These are phyloP conservation scores for Gnathonemus echidnorhynchus DNA, from an alignment of 2,113 vertebrate species.

Conservation along the genomic window DNA sequence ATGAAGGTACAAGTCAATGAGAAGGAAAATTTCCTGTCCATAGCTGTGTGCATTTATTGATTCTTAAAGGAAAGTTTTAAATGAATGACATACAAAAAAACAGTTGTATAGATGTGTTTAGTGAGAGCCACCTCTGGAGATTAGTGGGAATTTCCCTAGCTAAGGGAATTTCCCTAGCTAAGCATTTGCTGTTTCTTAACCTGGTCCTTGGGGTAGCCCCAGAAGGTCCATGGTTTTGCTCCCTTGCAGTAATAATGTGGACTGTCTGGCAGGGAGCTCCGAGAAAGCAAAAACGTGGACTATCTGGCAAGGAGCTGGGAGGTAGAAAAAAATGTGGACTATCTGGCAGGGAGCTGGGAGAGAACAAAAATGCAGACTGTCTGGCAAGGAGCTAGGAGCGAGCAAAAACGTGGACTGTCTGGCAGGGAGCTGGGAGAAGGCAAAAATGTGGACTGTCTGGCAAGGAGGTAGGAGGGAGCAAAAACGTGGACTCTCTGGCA, in stretches of 20 bases:
- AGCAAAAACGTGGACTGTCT: too few species aligned
- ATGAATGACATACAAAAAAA: constrained; percentile 34
- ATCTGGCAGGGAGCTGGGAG: too few species aligned
- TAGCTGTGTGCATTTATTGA: constrained; percentile 31
- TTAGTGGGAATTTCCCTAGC: neutral
- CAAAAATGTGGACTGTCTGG: too few species aligned
- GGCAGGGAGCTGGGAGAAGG: too few species aligned
- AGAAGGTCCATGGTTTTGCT: neutral
- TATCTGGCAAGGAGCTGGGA: too few species aligned
- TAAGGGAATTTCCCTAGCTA: neutral
- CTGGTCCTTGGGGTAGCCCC: neutral
- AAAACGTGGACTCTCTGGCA: too few species aligned
- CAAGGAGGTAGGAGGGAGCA: too few species aligned
- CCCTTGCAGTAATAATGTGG: neutral
- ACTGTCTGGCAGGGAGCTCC: neutral
- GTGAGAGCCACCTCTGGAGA: neutral
- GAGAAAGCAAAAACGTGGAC: too few species aligned
- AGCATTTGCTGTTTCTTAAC: neutral
- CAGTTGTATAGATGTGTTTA: constrained; percentile 18
- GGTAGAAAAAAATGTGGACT: too few species aligned
- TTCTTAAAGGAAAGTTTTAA: constrained; percentile 29
- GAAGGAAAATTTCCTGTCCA: constrained; percentile 1
- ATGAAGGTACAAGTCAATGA: constrained; percentile 38
- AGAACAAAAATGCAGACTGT: too few species aligned
- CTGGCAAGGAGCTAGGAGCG: too few species aligned